Conservation (phyloP, 2,888 invertebrate genomes). For the Lasioglossum lativentre region DNA sequence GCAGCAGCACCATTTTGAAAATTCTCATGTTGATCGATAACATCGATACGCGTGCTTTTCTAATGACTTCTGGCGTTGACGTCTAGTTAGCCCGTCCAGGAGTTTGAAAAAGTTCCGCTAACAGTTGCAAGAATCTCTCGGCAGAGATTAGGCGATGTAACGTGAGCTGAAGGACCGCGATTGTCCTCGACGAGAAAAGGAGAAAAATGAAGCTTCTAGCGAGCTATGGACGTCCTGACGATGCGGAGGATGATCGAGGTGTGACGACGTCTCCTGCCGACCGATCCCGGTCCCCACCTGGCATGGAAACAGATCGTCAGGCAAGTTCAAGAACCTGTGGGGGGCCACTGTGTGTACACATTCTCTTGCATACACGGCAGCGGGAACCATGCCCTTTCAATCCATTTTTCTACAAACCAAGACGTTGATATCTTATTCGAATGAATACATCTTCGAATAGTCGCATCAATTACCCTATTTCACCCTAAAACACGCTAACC, state of each 20-base stretch:
- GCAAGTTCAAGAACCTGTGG: conserved; percentile 78
- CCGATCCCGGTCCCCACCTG: conserved; percentile 75
- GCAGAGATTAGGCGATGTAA: neutral
- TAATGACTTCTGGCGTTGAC: neutral
- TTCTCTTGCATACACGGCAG: conserved; percentile 37
- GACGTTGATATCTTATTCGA: conserved; percentile 6
- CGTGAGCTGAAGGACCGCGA: neutral
- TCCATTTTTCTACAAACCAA: conserved; percentile 25
- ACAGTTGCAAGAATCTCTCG: no score
- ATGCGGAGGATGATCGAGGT: conserved; percentile 71
- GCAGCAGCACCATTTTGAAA: conserved; percentile 73
- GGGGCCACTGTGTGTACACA: conserved; percentile 36
- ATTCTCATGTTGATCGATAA: conserved; percentile 79
- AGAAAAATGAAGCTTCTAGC: neutral
- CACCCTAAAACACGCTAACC: neutral
- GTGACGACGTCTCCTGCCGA: conserved; percentile 69
- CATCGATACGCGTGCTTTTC: conserved; percentile 48
- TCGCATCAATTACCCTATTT: neutral
- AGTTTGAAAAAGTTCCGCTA: no score
- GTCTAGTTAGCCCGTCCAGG: neutral
- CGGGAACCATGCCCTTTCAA: conserved; percentile 25
- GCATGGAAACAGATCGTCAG: conserved; percentile 65
- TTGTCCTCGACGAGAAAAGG: neutral
- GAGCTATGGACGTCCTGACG: conserved; percentile 66
- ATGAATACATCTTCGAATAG: no score